Evolutionary conservation across 2,888 invertebrate genomes (phyloP).

Genomic region (Frankliniella fusca): DNA sequence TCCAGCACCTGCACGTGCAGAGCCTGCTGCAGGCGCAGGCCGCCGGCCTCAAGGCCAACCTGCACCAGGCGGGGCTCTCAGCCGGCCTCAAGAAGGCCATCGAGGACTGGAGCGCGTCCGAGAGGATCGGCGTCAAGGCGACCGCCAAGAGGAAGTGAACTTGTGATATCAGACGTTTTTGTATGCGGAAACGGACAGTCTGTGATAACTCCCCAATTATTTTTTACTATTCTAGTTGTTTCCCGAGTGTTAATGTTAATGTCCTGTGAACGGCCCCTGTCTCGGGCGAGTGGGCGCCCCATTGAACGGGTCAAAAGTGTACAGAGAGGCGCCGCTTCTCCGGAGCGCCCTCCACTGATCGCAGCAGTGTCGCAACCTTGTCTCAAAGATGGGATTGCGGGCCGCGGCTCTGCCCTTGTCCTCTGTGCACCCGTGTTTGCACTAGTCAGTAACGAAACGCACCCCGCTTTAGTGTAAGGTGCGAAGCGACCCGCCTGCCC

Average conservation of each 20-base stretch:
- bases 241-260: not conserved
- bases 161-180: constrained; percentile 13
- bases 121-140: constrained; percentile 1
- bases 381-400: too few species aligned
- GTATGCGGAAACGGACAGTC: not conserved
- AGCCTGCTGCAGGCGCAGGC: constrained; percentile 11
- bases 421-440: not conserved
- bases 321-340: too few species aligned
- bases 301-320: too few species aligned
- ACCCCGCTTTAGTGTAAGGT: not conserved
- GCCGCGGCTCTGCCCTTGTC: too few species aligned
- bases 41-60: not conserved
- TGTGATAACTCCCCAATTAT: not conserved
- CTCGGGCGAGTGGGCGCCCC: too few species aligned
- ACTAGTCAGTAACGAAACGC: not conserved
- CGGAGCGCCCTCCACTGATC: too few species aligned
- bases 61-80: not conserved
- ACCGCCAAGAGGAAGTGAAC: constrained; percentile 10
- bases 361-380: too few species aligned
- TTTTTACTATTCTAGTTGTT: not conserved
- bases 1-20: constrained; percentile 3
- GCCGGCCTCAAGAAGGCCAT: constrained; percentile 12
- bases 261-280: too few species aligned
- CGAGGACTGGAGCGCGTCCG: not conserved
- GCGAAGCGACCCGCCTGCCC: too few species aligned